Evolutionary conservation across 2,888 invertebrate species (phyloP).

Genomic region (Napeogenes sylphis): DNA sequence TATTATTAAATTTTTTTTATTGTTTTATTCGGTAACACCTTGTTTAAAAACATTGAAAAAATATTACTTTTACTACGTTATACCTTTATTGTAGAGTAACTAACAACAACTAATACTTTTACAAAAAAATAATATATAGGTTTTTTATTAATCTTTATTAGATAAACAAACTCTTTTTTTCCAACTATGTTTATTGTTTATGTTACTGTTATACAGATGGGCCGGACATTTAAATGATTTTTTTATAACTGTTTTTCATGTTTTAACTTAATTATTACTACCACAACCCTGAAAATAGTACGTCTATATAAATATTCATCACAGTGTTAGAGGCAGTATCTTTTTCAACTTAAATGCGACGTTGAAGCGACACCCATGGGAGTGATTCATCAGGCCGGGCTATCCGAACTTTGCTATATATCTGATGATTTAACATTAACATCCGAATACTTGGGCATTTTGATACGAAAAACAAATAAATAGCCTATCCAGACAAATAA

Average conservation of each 20-base stretch:
- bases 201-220: no score
- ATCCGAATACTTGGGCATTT: constrained; percentile 2
- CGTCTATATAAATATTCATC: constrained; percentile 14
- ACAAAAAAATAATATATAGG: no score
- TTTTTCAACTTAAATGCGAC: constrained; percentile 45
- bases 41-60: not conserved
- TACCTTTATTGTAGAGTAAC: no score
- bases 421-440: constrained; percentile 7
- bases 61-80: no score
- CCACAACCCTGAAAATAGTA: not conserved
- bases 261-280: no score
- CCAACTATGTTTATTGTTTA: no score
- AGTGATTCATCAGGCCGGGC: constrained; percentile 48
- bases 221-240: no score
- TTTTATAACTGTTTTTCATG: no score
- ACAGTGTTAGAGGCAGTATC: constrained; percentile 31
- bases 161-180: no score
- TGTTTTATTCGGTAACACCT: not conserved
- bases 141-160: no score
- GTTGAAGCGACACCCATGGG: constrained; percentile 43
- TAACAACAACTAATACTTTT: no score
- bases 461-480: not conserved
- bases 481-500: not conserved
- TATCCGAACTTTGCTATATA: constrained; percentile 14
- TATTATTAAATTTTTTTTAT: constrained; percentile 1